Percentiles rank a stretch among this genome's conserved stretches.
Evolutionary conservation across 2,888 invertebrate genomes (phyloP).

Genomic region (Cerastis rubricosa): DNA sequence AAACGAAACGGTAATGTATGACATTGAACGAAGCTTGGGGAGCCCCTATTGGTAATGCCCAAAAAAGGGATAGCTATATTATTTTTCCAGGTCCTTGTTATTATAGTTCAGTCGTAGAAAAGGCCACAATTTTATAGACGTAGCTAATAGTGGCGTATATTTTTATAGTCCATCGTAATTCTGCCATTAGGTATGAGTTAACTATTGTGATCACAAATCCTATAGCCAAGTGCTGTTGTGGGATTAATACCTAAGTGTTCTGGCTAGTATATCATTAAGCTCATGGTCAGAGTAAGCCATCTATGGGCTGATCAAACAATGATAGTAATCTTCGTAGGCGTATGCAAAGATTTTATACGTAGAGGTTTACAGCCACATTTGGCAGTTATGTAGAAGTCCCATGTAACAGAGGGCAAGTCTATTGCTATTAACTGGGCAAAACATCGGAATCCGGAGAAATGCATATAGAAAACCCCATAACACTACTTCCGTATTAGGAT

Average conservation of each 20-base stretch:
- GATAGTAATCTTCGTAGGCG: neutral
- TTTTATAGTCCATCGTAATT: slow-evolving; percentile 1
- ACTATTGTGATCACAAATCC: neutral
- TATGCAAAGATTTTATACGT: neutral
- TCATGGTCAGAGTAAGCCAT: neutral
- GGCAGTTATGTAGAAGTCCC: neutral
- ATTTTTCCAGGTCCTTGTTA: slow-evolving; percentile 13
- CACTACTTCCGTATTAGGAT: neutral
- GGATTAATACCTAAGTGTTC: neutral
- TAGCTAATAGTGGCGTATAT: neutral
- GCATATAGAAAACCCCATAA: neutral
- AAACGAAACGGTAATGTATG: slow-evolving; percentile 29
- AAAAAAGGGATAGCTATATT: slow-evolving; percentile 3
- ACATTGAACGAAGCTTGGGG: slow-evolving; percentile 11
- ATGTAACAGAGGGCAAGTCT: neutral
- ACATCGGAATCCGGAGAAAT: neutral
- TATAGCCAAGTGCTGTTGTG: neutral
- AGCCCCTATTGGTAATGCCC: neutral
- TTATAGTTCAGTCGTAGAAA: slow-evolving; percentile 2
- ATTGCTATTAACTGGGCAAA: neutral
- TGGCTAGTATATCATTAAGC: neutral
- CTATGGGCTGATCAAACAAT: neutral
- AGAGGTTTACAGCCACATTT: neutral
- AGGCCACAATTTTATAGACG: neutral
- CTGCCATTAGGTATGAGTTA: neutral